Conservation (phyloP, 2,797 vertebrate species). For the Rhynchonycteris naso region DNA sequence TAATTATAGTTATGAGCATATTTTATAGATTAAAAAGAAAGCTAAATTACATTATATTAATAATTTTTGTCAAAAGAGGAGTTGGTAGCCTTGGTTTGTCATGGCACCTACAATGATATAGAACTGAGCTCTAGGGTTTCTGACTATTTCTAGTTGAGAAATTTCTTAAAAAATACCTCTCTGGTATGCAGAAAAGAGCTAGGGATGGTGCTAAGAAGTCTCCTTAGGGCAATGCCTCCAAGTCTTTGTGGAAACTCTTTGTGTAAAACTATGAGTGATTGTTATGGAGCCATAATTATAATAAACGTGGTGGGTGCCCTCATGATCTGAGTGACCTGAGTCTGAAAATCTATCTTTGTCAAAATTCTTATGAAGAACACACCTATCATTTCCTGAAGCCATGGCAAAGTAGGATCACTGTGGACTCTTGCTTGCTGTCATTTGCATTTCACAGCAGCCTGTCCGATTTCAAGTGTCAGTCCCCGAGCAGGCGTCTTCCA, state of each 20-base stretch:
- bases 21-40: neutral
- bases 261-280: neutral
- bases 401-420: neutral
- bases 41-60: neutral
- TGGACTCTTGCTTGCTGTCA: neutral
- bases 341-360: neutral
- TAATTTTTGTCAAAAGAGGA: neutral
- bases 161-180: neutral
- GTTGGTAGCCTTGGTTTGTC: neutral
- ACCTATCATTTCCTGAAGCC: neutral
- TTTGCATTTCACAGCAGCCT: neutral
- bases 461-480: neutral
- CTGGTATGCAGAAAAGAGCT: neutral
- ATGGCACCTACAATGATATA: neutral
- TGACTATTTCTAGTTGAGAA: neutral
- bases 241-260: neutral
- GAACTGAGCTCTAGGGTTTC: neutral
- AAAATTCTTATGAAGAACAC: neutral
- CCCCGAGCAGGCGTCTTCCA: neutral
- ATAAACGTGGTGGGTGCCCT: neutral
- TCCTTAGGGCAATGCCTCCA: neutral
- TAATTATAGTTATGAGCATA: neutral
- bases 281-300: rapidly evolving
- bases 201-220: neutral
- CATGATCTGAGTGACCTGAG: neutral